These are phyloP conservation scores for Iselma pallidipennis DNA, from an alignment of 2,888 invertebrate species.

Conservation along the genomic window DNA sequence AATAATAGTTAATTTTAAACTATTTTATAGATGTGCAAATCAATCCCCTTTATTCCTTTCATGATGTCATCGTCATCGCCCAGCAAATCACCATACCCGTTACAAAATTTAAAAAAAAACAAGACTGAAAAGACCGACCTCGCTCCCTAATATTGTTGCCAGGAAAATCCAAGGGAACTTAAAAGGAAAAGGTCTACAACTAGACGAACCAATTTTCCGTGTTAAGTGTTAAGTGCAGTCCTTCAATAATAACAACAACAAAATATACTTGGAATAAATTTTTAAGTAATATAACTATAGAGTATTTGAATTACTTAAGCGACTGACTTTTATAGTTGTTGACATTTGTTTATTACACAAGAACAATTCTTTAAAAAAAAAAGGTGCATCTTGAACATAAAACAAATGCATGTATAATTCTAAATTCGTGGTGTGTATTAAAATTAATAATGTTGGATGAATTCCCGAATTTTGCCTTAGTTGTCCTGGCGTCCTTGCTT, in stretches of 20 bases:
- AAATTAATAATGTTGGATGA: slow-evolving; percentile 34
- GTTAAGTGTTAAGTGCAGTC: slow-evolving; percentile 49
- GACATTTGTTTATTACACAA: slow-evolving; percentile 39
- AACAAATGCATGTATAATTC: slow-evolving; percentile 52
- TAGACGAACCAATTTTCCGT: slow-evolving; percentile 29
- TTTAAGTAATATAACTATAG: neutral
- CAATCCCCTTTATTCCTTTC: neutral
- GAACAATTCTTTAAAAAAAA: slow-evolving; percentile 32
- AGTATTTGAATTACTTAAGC: slow-evolving; percentile 22
- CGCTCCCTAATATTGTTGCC: slow-evolving; percentile 17
- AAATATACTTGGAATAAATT: neutral
- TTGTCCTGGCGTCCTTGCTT: slow-evolving; percentile 44
- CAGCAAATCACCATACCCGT: neutral
- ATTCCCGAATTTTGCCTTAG: slow-evolving; percentile 54
- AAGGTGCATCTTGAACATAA: slow-evolving; percentile 33
- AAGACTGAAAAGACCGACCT: slow-evolving; percentile 36
- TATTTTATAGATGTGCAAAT: neutral
- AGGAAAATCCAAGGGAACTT: slow-evolving; percentile 4
- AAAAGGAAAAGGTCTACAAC: slow-evolving; percentile 9
- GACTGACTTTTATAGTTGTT: slow-evolving; percentile 50
- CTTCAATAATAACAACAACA: neutral
- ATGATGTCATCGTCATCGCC: neutral
- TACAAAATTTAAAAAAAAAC: slow-evolving; percentile 5
- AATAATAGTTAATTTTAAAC: too few species aligned
- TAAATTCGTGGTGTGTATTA: slow-evolving; percentile 49